Evolutionary conservation across 2,797 vertebrate genomes (phyloP).

Genomic region (Heteromormyrus szaboi): DNA sequence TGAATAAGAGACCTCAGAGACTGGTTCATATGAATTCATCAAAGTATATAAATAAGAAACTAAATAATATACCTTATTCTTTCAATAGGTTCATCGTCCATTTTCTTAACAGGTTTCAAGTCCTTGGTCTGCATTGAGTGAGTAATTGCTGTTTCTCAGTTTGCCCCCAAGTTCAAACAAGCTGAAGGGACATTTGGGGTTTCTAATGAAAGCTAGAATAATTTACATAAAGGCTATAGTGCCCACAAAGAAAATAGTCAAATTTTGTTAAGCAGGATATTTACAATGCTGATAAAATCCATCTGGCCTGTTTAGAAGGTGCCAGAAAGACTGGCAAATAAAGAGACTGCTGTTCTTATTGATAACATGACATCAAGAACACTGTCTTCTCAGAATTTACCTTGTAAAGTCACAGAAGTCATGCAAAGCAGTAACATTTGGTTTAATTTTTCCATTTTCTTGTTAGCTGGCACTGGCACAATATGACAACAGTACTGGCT

Average conservation of each 20-base stretch:
- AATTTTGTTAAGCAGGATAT: not conserved
- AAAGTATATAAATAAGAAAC: not conserved
- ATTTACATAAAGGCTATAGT: not conserved
- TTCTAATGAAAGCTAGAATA: not conserved
- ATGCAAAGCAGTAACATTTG: not conserved
- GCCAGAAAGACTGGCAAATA: not conserved
- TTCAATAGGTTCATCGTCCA: not conserved
- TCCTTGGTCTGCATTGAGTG: not conserved
- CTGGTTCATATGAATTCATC: not conserved
- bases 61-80: not conserved
- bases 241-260: not conserved
- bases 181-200: not conserved
- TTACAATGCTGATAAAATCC: not conserved
- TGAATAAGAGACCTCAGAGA: not conserved
- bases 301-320: not conserved
- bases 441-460: not conserved
- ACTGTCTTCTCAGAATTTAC: not conserved
- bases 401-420: not conserved
- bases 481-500: not conserved
- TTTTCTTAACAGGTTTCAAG: not conserved
- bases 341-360: not conserved
- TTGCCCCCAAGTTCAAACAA: not conserved
- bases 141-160: not conserved
- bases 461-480: not conserved
- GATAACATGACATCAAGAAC: not conserved